Evolutionary conservation across 2,888 invertebrate species (phyloP), one percentile per base, ranked within the genome.

Genomic region (Tetramorium bicarinatum): DNA sequence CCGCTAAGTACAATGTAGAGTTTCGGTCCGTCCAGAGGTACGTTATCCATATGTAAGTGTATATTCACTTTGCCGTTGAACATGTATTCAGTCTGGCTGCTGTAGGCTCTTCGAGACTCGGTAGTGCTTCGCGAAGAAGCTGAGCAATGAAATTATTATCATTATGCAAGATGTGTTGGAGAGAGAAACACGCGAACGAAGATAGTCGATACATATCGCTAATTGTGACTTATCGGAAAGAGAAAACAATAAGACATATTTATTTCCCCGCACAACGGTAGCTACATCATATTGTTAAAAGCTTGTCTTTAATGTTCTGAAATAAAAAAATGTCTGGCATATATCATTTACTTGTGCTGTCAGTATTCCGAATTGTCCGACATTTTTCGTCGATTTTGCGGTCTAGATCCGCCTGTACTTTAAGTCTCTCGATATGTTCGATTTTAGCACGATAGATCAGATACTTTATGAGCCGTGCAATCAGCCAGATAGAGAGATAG

Each of bases 1-100:
- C 96, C 96, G 1, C 96, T 95, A 0, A 96, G 89, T 47, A 96
- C 95, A 11, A 96, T 93, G 86, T 96, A 96, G 21, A 96, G 90
- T 87, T 96, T 95, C 0, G 96, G 96, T 1, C 96, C 96, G 84
- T 96, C 95, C 18, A 90, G 86, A 0, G 96, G 96, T 85, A 94
- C 96, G 86, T 96, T 96, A 81, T 96, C 96, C 3, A 96, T 94
- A 87, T 29, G 94, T 15, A 96, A 94, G 44, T 91, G 92, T 6
- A 96, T 96, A 87, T 95, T 95, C 87, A 95, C 95, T 62, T 87
- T 90, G 34, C 47, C 52, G 11, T 56, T 54, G 13, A 82, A 71
- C 44, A 18, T 34, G 25, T 34, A 47, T 29, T 56, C 56, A 4
- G 8, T 21, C 3, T 49, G 13, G 44, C 49, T 25, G n/a, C 13